Conservation (phyloP, 2,888 invertebrate genomes). For the Sarcophaga caerulescens region DNA sequence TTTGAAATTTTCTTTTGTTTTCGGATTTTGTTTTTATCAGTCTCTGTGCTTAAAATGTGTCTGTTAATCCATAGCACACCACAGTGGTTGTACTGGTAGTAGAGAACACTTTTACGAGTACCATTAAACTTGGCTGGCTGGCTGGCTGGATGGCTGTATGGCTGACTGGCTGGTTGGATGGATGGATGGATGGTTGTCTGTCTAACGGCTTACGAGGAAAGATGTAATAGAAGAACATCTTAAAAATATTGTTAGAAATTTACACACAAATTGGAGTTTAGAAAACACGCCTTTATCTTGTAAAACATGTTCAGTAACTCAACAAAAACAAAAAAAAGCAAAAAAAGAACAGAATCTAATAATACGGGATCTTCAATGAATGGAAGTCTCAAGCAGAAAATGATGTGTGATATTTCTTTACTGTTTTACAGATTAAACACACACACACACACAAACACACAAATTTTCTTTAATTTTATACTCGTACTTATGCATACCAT, state of each 20-base stretch:
- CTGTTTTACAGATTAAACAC: conserved; percentile 34
- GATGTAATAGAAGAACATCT: conserved; percentile 28
- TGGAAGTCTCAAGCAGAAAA: conserved; percentile 46
- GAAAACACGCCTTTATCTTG: conserved; percentile 67
- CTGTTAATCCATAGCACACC: neutral
- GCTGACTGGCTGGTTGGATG: neutral
- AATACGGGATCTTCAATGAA: conserved; percentile 52
- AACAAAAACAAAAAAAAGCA: no score
- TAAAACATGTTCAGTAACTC: conserved; percentile 64
- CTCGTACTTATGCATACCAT: neutral
- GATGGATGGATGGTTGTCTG: neutral
- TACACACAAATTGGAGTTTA: conserved; percentile 68
- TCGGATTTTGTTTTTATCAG: neutral
- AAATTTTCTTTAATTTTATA: no score
- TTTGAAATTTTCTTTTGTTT: conserved; percentile 40
- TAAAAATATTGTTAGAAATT: conserved; percentile 64
- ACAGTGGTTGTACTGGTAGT: neutral
- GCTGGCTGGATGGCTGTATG: conserved; percentile 6
- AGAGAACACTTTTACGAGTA: conserved; percentile 44
- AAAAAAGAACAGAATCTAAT: conserved; percentile 51
- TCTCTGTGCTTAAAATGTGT: conserved; percentile 25
- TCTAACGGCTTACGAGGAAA: neutral
- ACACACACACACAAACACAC: neutral
- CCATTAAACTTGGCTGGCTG: conserved; percentile 30
- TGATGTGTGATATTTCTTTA: conserved; percentile 57